Evolutionary conservation across 2,113 vertebrate species (phyloP), one percentile per base, ranked within the genome.

Genomic region (Sinocyclocheilus grahami): DNA sequence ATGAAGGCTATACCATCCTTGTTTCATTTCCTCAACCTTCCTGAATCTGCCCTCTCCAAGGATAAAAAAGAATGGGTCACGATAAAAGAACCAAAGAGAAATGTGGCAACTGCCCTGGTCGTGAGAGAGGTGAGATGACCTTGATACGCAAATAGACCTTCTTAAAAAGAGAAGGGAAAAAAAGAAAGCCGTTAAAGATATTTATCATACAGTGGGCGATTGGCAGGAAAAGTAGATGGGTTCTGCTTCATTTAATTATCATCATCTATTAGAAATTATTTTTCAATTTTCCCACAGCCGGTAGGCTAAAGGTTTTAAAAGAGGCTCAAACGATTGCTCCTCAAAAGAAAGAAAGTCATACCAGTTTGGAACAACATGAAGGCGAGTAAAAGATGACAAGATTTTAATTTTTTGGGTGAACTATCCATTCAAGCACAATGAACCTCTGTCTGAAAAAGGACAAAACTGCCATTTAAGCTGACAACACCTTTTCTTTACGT

Each of bases 71-170:
- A 5, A 53, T 20, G 53, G 30, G 39, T 60, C 85, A 83, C 33
- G 27, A 78, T 12, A 51, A 78, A 86, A 30, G 60, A 62, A 24
- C 58, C 11, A 22, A 55, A 80, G 53, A 85, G 85, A 63, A 58
- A 76, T 75, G 48, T 84, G 82, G 82, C 42, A 62, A 85, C 22
- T 72, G 69, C 63, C 88, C 75, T 67, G 69, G 65, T 74, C 83
- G 78, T 75, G 69, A 65, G 81, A 87, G 87, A 91, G 77, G 83
- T 11, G 42, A 91, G 85, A 91, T 92, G 91, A 93, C 91, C 92
- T 91, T 93, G 92, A 88, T 90, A 89, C 60, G 82, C 76, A 91
- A 89, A 90, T 89, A 88, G 84, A 85, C 82, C 79, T 80, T 86
- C 83, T 90, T 30, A 76, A 30, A 83, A 87, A 88, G 76, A 78